Conservation (phyloP, 2,113 vertebrate genomes). For the Lynx canadensis region DNA sequence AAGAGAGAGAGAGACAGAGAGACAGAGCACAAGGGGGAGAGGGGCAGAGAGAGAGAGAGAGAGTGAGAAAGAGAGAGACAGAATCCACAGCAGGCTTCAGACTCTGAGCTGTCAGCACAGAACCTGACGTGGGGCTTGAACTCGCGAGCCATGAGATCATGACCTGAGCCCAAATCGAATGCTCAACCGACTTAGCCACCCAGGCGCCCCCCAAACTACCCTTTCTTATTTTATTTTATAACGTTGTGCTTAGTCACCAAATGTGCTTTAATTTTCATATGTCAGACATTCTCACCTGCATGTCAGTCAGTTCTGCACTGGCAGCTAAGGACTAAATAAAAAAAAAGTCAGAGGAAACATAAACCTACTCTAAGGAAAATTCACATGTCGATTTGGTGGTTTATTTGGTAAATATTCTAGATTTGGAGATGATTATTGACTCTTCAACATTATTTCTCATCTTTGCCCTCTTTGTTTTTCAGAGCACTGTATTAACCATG, state of each 20-base stretch:
- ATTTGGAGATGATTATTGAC: background rate
- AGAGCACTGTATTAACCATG: background rate
- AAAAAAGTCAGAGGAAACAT: background rate
- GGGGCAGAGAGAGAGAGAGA: too few relatives aligned
- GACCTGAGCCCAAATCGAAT: too few relatives aligned
- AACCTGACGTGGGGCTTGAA: too few relatives aligned
- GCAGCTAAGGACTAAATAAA: background rate
- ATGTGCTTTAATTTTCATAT: background rate
- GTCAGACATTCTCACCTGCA: background rate
- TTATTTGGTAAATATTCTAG: background rate
- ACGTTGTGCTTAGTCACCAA: background rate
- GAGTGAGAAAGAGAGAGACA: too few relatives aligned
- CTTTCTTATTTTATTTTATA: constrained; percentile 2
- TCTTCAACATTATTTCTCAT: background rate
- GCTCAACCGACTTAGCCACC: too few relatives aligned
- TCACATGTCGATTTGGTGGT: background rate
- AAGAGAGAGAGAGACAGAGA: too few relatives aligned
- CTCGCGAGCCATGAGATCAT: too few relatives aligned
- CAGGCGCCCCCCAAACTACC: background rate
- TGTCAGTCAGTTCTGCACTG: background rate
- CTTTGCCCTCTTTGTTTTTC: background rate
- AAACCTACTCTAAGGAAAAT: background rate
- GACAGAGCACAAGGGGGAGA: too few relatives aligned
- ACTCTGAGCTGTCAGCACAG: too few relatives aligned
- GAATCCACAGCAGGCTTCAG: too few relatives aligned